Evolutionary conservation across 2,797 vertebrate genomes (phyloP), one percentile per base, ranked within the genome.

Genomic region (Tiaroga cobitis): DNA sequence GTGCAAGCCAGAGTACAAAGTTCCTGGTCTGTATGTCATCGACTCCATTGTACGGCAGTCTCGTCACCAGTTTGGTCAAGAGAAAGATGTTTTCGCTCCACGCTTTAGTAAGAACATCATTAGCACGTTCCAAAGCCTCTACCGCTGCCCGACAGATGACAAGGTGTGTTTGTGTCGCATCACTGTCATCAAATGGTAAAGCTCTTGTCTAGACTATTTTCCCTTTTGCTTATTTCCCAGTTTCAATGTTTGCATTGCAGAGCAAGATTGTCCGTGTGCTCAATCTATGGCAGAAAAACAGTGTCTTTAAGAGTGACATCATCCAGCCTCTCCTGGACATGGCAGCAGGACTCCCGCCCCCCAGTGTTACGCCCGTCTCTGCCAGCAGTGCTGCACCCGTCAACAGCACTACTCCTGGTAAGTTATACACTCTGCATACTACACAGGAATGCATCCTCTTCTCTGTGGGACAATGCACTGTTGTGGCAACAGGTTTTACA

Each of bases 71-170:
- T 99, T 99, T 94, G 98, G 98, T 85, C 97, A 97, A 90, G 98
- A 99, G 90, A 99, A 99, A 91, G 98, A 99, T 88, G 96, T 99
- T 13, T 99, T 99, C 92, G 98, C 98, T 0, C 98, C 98, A 21
- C 97, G 98, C 88, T 99, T 99, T 95, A 99, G 97, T 96, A 99
- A 99, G 94, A 99, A 99, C 92, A 99, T 99, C 92, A 98, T 99
- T 84, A 92, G 92, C 83, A 99, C 98, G 89, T 99, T 99, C 92
- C 98, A 99, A 95, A 97, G 99, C 91, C 96, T 99, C 73, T 99
- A 99, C 92, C 97, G 98, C 90, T 99, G 98, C 91, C 97, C 98
- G 72, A 95, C 97, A 81, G 98, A 99, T 95, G 98, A 99, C 91
- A 99, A 99, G 97, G 98, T 99, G 75, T 76, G 89, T 37, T 59